Evolutionary conservation across 1,140 invertebrate genomes (phyloP).

Genomic region (Dufourea novaeangliae): DNA sequence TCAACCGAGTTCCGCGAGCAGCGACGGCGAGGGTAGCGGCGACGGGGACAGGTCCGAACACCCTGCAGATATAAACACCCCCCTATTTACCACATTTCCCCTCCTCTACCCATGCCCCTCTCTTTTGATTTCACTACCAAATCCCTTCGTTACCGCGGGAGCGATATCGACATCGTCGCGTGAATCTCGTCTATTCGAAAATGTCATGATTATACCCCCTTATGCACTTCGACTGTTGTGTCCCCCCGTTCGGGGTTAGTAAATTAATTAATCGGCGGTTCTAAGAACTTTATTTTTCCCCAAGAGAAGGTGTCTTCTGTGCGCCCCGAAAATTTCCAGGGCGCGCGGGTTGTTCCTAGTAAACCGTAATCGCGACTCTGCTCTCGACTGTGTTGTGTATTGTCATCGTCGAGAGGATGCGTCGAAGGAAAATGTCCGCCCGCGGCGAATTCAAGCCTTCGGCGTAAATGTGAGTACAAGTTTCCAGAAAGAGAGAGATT

Average conservation of each 20-base stretch:
- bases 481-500: slow-evolving; percentile 10
- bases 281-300: no score
- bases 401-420: slow-evolving; percentile 37
- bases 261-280: no score
- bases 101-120: no score
- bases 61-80: slow-evolving; percentile 43
- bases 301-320: background rate
- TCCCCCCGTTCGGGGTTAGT: no score
- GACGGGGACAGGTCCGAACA: slow-evolving; percentile 89
- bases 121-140: background rate
- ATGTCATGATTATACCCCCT: no score
- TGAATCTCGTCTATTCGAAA: no score
- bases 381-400: slow-evolving; percentile 10
- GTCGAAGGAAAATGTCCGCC: slow-evolving; percentile 45
- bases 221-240: no score
- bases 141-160: background rate
- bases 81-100: slow-evolving; percentile 14
- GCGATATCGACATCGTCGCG: no score
- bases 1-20: slow-evolving; percentile 93
- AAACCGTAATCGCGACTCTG: slow-evolving; percentile 12
- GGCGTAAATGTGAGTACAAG: slow-evolving; percentile 75
- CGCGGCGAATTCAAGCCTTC: slow-evolving; percentile 67
- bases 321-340: no score
- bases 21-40: slow-evolving; percentile 93
- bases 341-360: background rate